These are phyloP conservation scores for Achroia grisella DNA, from an alignment of 1,140 invertebrate genomes.

Conservation along the genomic window DNA sequence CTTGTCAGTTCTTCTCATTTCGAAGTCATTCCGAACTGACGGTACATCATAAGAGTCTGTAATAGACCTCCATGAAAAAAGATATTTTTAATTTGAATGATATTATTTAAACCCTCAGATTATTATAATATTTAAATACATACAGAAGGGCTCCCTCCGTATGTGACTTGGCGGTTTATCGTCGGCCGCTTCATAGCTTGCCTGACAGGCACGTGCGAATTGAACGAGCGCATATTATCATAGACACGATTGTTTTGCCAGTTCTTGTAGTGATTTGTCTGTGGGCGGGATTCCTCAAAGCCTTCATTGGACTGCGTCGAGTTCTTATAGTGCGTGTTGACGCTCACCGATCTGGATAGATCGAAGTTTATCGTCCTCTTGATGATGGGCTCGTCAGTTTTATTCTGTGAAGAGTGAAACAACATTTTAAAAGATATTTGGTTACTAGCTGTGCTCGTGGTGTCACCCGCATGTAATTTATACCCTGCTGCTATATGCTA, in stretches of 20 bases:
- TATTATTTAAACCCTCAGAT: too few relatives aligned
- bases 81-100: too few relatives aligned
- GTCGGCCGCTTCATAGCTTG: background rate
- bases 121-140: slow-evolving; percentile 2
- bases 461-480: too few relatives aligned
- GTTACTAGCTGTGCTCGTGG: too few relatives aligned
- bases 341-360: background rate
- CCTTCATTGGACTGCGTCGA: background rate
- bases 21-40: too few relatives aligned
- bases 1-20: too few relatives aligned
- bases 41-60: too few relatives aligned
- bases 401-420: slow-evolving; percentile 1
- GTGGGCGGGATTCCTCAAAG: background rate
- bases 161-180: background rate
- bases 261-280: background rate
- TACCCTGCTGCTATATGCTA: too few relatives aligned
- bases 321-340: background rate
- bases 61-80: too few relatives aligned
- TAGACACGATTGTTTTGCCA: background rate
- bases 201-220: background rate
- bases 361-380: slow-evolving; percentile 2
- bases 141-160: background rate
- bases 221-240: background rate
- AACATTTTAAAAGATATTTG: too few relatives aligned
- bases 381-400: slow-evolving; percentile 2